These are phyloP conservation scores for Uria aalge DNA, from an alignment of 2,113 vertebrate genomes.

Conservation along the genomic window DNA sequence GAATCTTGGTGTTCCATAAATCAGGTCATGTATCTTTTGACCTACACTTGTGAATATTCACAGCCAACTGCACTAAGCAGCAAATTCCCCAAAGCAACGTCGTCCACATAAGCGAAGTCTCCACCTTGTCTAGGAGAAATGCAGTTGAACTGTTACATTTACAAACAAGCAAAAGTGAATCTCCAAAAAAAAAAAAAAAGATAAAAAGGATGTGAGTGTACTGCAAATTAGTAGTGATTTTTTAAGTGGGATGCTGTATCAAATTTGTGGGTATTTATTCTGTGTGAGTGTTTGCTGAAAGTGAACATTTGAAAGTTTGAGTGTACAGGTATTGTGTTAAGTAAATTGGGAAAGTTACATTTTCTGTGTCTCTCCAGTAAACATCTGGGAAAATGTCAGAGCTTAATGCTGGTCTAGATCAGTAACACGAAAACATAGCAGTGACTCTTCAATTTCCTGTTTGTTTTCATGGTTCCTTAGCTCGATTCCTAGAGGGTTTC, in stretches of 20 bases:
- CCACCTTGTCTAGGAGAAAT: not conserved
- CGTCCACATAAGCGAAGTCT: not conserved
- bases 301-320: not conserved
- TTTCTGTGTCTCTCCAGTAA: not conserved
- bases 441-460: not conserved
- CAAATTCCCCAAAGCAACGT: not conserved
- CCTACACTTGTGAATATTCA: not conserved
- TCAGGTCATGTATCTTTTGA: not conserved
- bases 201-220: not conserved
- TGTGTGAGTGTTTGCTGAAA: not conserved
- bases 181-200: not conserved
- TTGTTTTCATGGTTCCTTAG: not conserved
- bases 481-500: rapidly evolving
- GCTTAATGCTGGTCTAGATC: not conserved
- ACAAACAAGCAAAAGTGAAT: not conserved
- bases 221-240: not conserved
- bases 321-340: not conserved
- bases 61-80: not conserved
- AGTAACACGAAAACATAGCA: not conserved
- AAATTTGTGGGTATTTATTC: not conserved
- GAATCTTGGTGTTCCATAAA: not conserved
- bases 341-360: not conserved
- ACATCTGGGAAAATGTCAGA: not conserved
- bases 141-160: not conserved
- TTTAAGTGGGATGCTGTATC: not conserved